Percentiles rank a stretch among this genome's conserved stretches.
Conservation (phyloP, 2,113 vertebrate genomes). For the Corythaixoides concolor region DNA sequence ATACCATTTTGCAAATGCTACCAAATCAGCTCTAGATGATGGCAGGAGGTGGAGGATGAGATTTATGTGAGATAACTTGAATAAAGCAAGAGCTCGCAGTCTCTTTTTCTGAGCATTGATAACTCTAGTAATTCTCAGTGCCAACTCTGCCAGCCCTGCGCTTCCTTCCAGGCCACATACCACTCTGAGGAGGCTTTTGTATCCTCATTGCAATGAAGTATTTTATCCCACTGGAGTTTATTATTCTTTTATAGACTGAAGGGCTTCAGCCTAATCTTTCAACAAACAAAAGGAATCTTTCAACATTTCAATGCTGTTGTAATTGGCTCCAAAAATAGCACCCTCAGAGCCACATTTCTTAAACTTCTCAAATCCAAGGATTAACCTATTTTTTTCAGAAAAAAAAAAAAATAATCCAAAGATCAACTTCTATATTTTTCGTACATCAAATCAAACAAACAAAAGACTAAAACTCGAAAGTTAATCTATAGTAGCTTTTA, state of each 20-base stretch:
- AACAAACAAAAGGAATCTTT: constrained; percentile 65
- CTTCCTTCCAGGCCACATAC: background rate
- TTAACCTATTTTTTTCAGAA: background rate
- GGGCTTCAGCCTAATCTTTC: constrained; percentile 58
- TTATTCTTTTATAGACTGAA: constrained; percentile 64
- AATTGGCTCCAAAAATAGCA: constrained; percentile 60
- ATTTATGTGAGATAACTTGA: background rate
- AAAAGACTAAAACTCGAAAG: background rate
- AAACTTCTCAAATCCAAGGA: constrained; percentile 34
- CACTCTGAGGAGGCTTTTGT: constrained; percentile 19
- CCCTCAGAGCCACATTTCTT: constrained; percentile 52
- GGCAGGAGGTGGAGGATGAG: background rate
- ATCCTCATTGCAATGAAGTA: background rate
- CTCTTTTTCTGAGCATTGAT: background rate
- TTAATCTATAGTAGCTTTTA: background rate
- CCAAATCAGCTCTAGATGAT: background rate
- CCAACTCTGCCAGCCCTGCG: background rate
- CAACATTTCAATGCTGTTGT: constrained; percentile 56
- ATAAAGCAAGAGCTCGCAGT: background rate
- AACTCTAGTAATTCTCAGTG: background rate
- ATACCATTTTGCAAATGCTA: background rate
- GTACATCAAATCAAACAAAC: constrained; percentile 38
- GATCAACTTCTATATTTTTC: constrained; percentile 9
- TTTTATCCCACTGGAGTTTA: constrained; percentile 37
- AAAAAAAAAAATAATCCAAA: background rate